Evolutionary conservation across 2,113 vertebrate species (phyloP), one percentile per base, ranked within the genome.

Genomic region (Pristiophorus japonicus): DNA sequence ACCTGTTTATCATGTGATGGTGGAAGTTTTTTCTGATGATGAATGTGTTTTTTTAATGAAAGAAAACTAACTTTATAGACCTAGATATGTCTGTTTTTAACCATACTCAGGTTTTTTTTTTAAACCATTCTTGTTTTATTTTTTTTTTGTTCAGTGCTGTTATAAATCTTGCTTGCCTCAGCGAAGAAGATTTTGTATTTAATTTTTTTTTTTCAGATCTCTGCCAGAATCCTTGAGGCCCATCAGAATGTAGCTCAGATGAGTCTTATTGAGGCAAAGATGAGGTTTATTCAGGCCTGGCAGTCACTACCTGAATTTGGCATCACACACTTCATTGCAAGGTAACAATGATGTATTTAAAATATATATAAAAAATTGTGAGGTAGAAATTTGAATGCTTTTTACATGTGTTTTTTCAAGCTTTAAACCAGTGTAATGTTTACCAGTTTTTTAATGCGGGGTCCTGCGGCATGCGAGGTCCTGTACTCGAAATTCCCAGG

Each of bases 201-300:
- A n/a, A n/a, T n/a, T n/a, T n/a, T 62, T 95, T 45, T 51, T 96
- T 90, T 91, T 95, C 97, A 99, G 99, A 99, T 99, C 97, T 98
- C 99, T 0, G 98, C 98, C 0, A 98, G 99, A 96, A 99, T 99
- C 96, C 97, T 99, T 96, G 99, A 99, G 96, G 99, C 99, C 96
- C 99, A 99, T 96, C 99, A 99, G 97, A 99, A 99, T 34, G 99
- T 99, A 63, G 99, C 99, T 65, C 99, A 99, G 97, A 99, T 99
- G 99, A 99, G 99, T 96, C 98, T 99, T 42, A 99, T 99, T 66
- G 99, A 99, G 97, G 99, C 99, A 95, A 99, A 99, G 97, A 99
- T 99, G 99, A 97, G 99, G 65, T 99, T 99, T 95, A 99, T 99
- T 65, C 99, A 99, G 96, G 99, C 99, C 0, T 99, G 99, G 99